Evolutionary conservation across 1,140 invertebrate genomes (phyloP).

Genomic region (Oreohelix idahoensis): DNA sequence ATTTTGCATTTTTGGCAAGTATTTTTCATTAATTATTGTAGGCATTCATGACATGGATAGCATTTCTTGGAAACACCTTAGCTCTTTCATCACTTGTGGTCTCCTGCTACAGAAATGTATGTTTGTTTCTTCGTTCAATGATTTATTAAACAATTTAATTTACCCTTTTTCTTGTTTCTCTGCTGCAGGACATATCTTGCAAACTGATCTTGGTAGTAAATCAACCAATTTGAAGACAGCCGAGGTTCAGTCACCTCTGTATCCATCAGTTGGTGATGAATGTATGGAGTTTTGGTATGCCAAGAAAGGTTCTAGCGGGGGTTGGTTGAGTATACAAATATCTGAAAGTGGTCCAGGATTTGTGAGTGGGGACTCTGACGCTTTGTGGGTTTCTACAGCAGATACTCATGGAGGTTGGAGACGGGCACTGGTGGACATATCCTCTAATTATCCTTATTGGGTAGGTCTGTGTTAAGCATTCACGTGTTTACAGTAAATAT

Average conservation of each 20-base stretch:
- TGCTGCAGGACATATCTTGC: not conserved
- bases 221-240: not conserved
- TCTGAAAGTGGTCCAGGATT: not conserved
- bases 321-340: not conserved
- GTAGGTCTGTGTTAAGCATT: not conserved
- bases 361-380: not conserved
- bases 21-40: no score
- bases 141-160: not conserved
- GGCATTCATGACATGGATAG: no score
- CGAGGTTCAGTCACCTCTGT: not conserved
- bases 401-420: not conserved
- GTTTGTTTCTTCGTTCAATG: not conserved
- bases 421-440: not conserved
- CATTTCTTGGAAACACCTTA: no score
- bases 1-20: no score
- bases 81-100: no score
- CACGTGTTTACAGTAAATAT: no score
- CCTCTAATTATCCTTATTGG: not conserved
- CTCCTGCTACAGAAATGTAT: no score
- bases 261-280: conserved; percentile 9
- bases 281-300: conserved; percentile 14
- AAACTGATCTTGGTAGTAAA: not conserved
- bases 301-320: conserved; percentile 11
- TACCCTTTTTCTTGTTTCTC: not conserved
- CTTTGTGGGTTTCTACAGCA: not conserved